phyloP scores from a whole-genome alignment of 2,888 invertebrate genomes.

The Ryuthela nishihirai region DNA sequence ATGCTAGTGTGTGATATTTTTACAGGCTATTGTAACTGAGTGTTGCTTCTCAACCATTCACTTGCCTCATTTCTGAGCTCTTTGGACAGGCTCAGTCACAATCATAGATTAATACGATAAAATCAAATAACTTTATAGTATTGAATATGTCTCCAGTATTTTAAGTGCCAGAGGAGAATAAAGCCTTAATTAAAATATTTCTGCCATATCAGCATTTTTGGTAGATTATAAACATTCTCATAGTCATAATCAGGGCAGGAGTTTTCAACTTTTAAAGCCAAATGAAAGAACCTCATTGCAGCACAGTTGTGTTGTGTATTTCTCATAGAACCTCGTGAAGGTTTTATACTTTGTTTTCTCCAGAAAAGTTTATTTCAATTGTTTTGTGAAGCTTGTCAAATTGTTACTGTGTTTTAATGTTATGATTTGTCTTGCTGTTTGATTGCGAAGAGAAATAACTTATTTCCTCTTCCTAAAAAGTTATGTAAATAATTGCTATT shows the following conservation, averaged over 20 bases:
- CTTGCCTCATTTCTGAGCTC: constrained; percentile 9
- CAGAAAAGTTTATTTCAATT: constrained; percentile 24
- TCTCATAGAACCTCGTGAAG: not conserved
- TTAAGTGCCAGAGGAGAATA: constrained; percentile 39
- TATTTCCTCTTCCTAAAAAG: constrained; percentile 7
- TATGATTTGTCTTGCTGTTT: constrained; percentile 29
- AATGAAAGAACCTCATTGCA: not conserved
- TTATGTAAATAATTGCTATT: constrained; percentile 9
- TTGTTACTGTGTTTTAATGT: constrained; percentile 28
- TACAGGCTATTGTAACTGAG: constrained; percentile 18
- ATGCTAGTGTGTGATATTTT: constrained; percentile 37
- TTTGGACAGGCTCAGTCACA: constrained; percentile 13
- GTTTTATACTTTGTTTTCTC: constrained; percentile 13
- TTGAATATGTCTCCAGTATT: constrained; percentile 38
- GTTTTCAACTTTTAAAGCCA: constrained; percentile 2
- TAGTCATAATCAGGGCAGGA: constrained; percentile 7
- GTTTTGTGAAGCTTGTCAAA: constrained; percentile 28
- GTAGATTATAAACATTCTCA: constrained; percentile 11
- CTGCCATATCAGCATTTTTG: constrained; percentile 37
- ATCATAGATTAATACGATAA: constrained; percentile 27
- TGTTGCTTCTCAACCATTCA: constrained; percentile 5
- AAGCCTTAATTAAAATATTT: constrained; percentile 29
- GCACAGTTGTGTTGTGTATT: not conserved
- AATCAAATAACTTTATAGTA: constrained; percentile 34
- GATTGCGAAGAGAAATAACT: constrained; percentile 11